phyloP scores from a whole-genome alignment of 2,113 vertebrate genomes.

The Rattus norvegicus region DNA sequence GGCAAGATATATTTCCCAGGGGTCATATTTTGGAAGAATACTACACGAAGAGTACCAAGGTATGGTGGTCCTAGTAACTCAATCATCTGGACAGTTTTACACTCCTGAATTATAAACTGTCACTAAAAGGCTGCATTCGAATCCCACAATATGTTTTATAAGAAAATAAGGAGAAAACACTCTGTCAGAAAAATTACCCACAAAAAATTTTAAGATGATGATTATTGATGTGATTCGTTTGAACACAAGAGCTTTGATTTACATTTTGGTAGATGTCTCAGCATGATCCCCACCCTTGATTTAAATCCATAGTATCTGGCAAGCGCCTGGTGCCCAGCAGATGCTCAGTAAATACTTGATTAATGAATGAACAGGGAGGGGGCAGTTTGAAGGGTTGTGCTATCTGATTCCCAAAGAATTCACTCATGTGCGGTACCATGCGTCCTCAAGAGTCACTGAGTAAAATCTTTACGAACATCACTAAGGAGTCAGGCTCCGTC shows the following conservation, averaged over 20 bases:
- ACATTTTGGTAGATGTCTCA: background rate
- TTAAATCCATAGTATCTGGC: background rate
- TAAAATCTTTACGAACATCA: background rate
- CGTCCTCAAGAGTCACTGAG: background rate
- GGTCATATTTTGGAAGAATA: background rate
- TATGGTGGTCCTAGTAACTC: background rate
- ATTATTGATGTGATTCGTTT: background rate
- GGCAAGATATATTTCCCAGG: background rate
- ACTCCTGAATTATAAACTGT: background rate
- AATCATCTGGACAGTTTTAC: background rate
- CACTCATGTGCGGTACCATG: background rate
- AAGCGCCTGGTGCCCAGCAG: background rate
- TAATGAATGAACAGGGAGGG: slow-evolving; percentile 25
- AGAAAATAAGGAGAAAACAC: slow-evolving; percentile 33
- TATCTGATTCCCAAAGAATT: slow-evolving; percentile 4
- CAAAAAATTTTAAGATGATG: background rate
- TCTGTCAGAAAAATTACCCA: slow-evolving; percentile 5
- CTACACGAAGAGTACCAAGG: background rate
- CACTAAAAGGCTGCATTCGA: background rate
- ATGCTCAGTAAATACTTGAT: slow-evolving; percentile 17
- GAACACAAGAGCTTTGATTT: background rate
- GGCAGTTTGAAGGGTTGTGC: background rate
- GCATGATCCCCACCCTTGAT: background rate
- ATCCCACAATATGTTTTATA: background rate
- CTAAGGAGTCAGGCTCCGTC: background rate